These are phyloP conservation scores for Eclectus roratus DNA, from an alignment of 2,113 vertebrate genomes.

Conservation along the genomic window DNA sequence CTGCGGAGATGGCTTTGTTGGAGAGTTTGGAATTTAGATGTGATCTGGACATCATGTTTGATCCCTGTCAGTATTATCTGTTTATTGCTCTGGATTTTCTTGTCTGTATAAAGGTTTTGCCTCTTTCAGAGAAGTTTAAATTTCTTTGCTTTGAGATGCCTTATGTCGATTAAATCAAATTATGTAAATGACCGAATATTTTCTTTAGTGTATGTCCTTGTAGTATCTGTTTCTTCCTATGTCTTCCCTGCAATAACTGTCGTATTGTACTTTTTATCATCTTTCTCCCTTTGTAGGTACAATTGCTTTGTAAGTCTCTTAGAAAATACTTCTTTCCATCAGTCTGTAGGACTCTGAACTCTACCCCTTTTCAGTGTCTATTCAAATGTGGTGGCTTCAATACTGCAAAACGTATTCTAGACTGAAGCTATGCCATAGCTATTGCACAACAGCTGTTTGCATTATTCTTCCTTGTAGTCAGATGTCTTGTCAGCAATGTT, in stretches of 20 bases:
- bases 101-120: neutral
- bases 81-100: neutral
- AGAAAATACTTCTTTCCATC: neutral
- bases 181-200: neutral
- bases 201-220: neutral
- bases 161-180: neutral
- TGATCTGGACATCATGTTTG: neutral
- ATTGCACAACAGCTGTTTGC: slow-evolving; percentile 5
- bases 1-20: neutral
- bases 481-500: neutral
- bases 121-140: neutral
- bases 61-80: neutral
- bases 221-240: neutral
- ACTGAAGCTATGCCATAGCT: neutral
- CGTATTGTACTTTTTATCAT: neutral
- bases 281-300: neutral
- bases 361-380: neutral
- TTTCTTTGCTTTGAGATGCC: neutral
- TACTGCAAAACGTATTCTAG: neutral
- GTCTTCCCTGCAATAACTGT: neutral
- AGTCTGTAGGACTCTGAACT: neutral
- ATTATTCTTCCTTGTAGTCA: slow-evolving; percentile 18
- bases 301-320: neutral
- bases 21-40: neutral
- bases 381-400: neutral